Evolutionary conservation across 2,113 vertebrate genomes (phyloP), one percentile per base, ranked within the genome.

Genomic region (Raja brachyura): DNA sequence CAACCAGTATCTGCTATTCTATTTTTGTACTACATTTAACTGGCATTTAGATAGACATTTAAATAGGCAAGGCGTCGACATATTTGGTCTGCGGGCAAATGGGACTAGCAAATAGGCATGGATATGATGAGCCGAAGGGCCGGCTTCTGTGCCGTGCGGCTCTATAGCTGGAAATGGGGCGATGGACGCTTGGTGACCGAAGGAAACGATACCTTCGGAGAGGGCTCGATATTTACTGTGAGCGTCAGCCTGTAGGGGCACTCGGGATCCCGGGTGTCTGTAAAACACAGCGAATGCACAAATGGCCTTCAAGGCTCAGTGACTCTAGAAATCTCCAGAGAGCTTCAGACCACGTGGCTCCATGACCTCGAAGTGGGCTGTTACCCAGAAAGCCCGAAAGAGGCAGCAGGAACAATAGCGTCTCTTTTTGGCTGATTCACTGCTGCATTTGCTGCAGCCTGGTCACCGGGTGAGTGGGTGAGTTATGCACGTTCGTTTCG

Each of bases 401-500:
- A 59, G 20, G 79, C 79, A 28, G 79, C 20, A 85, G 79, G 54
- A 85, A 85, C 79, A 85, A 85, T 85, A 85, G 79, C 18, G 48
- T 10, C 9, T 28, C 8, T 54, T 39, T 1, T 9, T 9, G 28
- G n/a, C 75, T 78, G 31, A 39, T 33, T 78, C 10, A 39, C 76
- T 25, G 79, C 31, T 79, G 77, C 77, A 79, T 48, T 48, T 18
- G 11, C 48, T 56, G 48, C 79, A 56, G 18, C 22, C 7, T 14
- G 16, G 18, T 20, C 70, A 10, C 25, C 28, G 83, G 56, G 18
- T 10, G 54, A 11, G 1, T 56, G 56, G 83, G 56, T 61, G 56
- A 86, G 83, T 86, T 61, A 1, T 31, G 28, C 28, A 86, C 5
- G 22, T 0, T 13, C 56, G 28, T 9, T 54, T 54, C 39, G 10